Evolutionary conservation across 1,140 invertebrate species (phyloP), one percentile per base, ranked within the genome.

Genomic region (Magallana angulata): DNA sequence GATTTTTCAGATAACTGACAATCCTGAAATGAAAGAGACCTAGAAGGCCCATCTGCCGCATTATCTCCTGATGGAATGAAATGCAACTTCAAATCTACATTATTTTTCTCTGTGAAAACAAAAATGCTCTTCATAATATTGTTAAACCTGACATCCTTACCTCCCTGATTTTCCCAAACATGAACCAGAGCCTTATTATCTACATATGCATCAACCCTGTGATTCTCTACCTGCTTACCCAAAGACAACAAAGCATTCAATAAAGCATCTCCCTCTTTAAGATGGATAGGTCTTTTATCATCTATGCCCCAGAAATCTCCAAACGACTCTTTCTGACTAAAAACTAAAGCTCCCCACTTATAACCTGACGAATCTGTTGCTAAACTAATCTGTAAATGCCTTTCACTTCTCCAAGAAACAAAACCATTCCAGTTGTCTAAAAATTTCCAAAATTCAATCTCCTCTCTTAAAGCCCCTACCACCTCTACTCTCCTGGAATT

Each of bases 21-120:
- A 58, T 89, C 88, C 11, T n/a, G 16, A 3, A 71, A 16, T 68
- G 76, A 68, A 16, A 85, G 8, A 1, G 6, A 14, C 14, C 85
- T 7, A 83, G 88, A 89, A 36, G 58, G 59, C 5, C 1, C 57
- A 59, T 88, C 87, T 24, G 84, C 87, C 8, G 76, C 68, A 64
- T 88, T 88, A 14, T 88, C 84, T n/a, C 56, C 57, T 59, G 87
- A 85, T 57, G 87, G 76, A 85, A 85, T 82, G 56, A 85, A 88
- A 48, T n/a, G n/a, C 58, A 88, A 82, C 18, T 76, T 82, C 56
- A 88, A 56, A 57, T 88, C 84, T 81, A 88, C 59, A 62, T 88
- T 85, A 57, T 85, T 18, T 56, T 48, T 58, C 18, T 71, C 24
- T 36, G 84, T 85, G 14, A 88, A 56, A 56, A 82, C 48, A 64